These are phyloP conservation scores for Chrysogorgia sp. DNA, from an alignment of 92 coral and sea anemone genomes.

Conservation along the genomic window DNA sequence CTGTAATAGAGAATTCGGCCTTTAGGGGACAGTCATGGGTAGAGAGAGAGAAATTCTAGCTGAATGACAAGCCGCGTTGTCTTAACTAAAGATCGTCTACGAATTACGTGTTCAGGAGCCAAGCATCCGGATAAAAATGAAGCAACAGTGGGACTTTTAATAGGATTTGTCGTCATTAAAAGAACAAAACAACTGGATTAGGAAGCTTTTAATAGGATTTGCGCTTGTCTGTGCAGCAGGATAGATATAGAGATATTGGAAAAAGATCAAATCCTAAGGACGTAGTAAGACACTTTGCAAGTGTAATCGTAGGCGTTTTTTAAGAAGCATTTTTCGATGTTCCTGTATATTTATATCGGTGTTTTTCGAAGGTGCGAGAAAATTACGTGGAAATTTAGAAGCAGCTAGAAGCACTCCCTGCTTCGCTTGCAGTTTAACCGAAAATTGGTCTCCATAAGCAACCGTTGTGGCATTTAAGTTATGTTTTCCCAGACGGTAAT, in stretches of 20 bases:
- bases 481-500: constrained; percentile 4
- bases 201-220: background rate
- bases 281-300: background rate
- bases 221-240: background rate
- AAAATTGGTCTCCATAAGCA: constrained; percentile 16
- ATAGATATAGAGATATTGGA: background rate
- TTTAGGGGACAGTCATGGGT: no score
- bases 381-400: background rate
- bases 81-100: no score
- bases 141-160: constrained; percentile 3
- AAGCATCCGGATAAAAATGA: background rate
- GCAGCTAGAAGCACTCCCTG: background rate
- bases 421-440: background rate
- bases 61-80: no score
- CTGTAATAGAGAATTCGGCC: no score
- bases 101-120: background rate
- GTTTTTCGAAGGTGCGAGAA: background rate
- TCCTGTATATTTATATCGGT: no score
- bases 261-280: background rate
- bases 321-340: no score
- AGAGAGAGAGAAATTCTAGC: no score
- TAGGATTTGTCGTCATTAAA: constrained; percentile 10
- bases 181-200: constrained; percentile 17
- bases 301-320: no score
- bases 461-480: constrained; percentile 1